phyloP scores from a whole-genome alignment of 1,140 invertebrate genomes.

The Idris sp. region DNA sequence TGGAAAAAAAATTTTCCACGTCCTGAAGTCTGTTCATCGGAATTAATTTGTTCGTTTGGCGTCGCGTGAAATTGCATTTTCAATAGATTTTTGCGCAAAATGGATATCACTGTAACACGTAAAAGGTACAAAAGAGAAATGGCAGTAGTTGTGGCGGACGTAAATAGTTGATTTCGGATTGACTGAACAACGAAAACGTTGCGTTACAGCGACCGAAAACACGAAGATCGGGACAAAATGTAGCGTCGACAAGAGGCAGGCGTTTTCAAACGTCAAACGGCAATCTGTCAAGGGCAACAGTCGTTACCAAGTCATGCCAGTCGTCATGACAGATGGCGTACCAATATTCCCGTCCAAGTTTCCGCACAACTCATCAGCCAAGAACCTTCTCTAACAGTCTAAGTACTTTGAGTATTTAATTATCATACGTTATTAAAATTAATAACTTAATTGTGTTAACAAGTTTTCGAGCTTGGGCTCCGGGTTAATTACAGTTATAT shows the following conservation, averaged over 20 bases:
- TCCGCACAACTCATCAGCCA: slow-evolving; percentile 50
- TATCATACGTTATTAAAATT: slow-evolving; percentile 33
- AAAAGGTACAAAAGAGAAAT: slow-evolving; percentile 2
- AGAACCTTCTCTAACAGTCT: slow-evolving; percentile 29
- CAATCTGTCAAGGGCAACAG: slow-evolving; percentile 60
- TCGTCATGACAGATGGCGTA: slow-evolving; percentile 61
- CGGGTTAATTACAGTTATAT: too few relatives aligned
- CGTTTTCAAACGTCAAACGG: slow-evolving; percentile 43
- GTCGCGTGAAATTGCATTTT: slow-evolving; percentile 37
- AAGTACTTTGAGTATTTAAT: slow-evolving; percentile 36
- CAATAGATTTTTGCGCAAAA: slow-evolving; percentile 19
- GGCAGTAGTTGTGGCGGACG: too few relatives aligned
- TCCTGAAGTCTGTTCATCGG: slow-evolving; percentile 1
- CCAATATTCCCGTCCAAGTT: slow-evolving; percentile 55
- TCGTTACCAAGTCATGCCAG: slow-evolving; percentile 59
- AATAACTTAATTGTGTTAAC: slow-evolving; percentile 24
- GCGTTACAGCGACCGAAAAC: slow-evolving; percentile 40
- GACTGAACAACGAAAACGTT: slow-evolving; percentile 43
- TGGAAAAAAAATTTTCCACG: slow-evolving; percentile 2
- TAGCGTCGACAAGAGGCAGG: slow-evolving; percentile 49
- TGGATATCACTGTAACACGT: slow-evolving; percentile 20
- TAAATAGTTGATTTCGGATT: slow-evolving; percentile 50
- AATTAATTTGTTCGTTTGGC: slow-evolving; percentile 26
- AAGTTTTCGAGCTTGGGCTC: too few relatives aligned
- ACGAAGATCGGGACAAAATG: slow-evolving; percentile 11